Percentiles rank a stretch among this genome's conserved stretches.
Evolutionary conservation across 2,113 vertebrate genomes (phyloP).

Genomic region (Oryzias woworae): DNA sequence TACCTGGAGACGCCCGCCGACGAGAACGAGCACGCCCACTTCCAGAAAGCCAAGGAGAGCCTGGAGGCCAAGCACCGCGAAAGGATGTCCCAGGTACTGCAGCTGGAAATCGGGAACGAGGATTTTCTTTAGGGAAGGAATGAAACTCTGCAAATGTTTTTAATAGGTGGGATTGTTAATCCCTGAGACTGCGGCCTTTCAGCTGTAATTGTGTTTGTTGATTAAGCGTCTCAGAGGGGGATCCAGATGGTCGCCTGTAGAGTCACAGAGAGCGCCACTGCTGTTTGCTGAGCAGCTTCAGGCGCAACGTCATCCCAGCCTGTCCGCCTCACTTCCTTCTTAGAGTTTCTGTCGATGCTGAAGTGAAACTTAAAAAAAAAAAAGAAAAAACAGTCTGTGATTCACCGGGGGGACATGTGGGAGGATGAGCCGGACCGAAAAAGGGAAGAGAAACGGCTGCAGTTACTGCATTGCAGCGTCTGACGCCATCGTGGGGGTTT

Average conservation of each 20-base stretch:
- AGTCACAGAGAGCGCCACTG: neutral
- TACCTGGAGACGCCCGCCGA: conserved; percentile 95
- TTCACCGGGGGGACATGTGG: neutral
- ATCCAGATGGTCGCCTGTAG: conserved; percentile 36
- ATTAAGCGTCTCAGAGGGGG: conserved; percentile 29
- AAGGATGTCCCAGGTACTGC: conserved; percentile 92
- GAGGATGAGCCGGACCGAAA: neutral
- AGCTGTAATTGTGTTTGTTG: conserved; percentile 54
- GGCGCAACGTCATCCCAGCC: neutral
- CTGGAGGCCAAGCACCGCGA: conserved; percentile 96
- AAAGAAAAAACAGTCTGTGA: conserved; percentile 12
- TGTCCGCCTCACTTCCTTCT: conserved; percentile 17
- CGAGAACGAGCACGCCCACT: conserved; percentile 95
- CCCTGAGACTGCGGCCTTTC: conserved; percentile 24
- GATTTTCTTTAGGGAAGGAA: neutral
- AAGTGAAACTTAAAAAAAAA: neutral
- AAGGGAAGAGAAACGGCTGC: conserved; percentile 15
- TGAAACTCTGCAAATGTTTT: conserved; percentile 29
- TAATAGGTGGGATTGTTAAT: conserved; percentile 41
- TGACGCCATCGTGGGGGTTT: neutral
- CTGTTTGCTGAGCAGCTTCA: neutral
- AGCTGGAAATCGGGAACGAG: neutral
- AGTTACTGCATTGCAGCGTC: neutral
- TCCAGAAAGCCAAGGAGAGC: conserved; percentile 97
- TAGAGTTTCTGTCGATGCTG: neutral